Conservation (phyloP, 2,113 vertebrate species). For the Larimichthys crocea region DNA sequence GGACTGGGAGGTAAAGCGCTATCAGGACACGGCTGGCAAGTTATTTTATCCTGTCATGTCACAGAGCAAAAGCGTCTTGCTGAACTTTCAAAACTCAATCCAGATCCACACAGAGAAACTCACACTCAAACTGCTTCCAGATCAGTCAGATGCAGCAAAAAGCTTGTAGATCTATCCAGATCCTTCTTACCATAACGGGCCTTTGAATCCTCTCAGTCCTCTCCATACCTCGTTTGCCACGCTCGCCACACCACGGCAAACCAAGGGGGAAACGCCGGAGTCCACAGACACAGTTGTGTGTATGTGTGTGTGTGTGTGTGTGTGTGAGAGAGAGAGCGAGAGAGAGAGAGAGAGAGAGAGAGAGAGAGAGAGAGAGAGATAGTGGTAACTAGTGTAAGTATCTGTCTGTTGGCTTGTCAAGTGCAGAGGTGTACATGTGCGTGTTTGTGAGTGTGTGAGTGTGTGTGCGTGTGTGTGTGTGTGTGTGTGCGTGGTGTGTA, state of each 20-base stretch:
- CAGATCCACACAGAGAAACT: slow-evolving; percentile 17
- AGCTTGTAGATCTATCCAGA: slow-evolving; percentile 33
- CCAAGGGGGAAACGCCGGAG: slow-evolving; percentile 77
- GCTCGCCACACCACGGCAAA: slow-evolving; percentile 81
- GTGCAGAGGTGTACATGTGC: slow-evolving; percentile 76
- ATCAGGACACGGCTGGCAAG: slow-evolving; percentile 21
- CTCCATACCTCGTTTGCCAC: slow-evolving; percentile 87
- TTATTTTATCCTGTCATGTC: slow-evolving; percentile 8
- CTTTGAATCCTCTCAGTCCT: slow-evolving; percentile 85
- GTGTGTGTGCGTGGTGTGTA: slow-evolving; percentile 71
- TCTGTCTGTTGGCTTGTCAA: slow-evolving; percentile 65
- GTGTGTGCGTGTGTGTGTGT: slow-evolving; percentile 72
- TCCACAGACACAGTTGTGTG: slow-evolving; percentile 74
- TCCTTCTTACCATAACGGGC: slow-evolving; percentile 88
- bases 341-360: slow-evolving; percentile 34
- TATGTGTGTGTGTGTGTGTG: slow-evolving; percentile 72
- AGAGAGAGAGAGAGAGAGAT: slow-evolving; percentile 40
- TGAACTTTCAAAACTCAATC: slow-evolving; percentile 25
- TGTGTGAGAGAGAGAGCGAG: slow-evolving; percentile 71
- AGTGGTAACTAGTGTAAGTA: slow-evolving; percentile 65
- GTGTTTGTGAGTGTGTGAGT: slow-evolving; percentile 69
- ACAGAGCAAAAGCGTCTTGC: neutral
- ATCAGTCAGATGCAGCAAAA: slow-evolving; percentile 24
- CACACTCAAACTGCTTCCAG: slow-evolving; percentile 16
- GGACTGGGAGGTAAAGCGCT: slow-evolving; percentile 26